Conservation (phyloP, 2,113 vertebrate species). For the Aphelocoma coerulescens region DNA sequence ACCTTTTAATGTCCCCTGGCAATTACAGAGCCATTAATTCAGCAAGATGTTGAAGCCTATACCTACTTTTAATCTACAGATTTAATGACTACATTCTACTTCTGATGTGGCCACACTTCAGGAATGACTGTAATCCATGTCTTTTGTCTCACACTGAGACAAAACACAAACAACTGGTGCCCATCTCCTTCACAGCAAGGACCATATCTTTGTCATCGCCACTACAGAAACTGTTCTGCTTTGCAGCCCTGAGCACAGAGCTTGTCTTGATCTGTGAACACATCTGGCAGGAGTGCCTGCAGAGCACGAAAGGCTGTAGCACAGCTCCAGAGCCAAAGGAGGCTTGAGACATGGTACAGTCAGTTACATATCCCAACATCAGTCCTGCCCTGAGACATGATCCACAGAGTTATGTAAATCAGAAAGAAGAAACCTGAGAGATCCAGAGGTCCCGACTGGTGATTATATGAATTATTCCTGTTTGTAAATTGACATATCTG, state of each 20-base stretch:
- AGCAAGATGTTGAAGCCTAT: neutral
- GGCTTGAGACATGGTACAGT: neutral
- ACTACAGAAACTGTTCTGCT: neutral
- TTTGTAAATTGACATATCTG: neutral
- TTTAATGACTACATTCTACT: neutral
- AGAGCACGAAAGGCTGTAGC: neutral
- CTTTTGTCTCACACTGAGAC: conserved; percentile 15
- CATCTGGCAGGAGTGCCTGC: neutral
- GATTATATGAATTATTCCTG: neutral
- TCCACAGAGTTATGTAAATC: neutral
- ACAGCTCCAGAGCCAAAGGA: neutral
- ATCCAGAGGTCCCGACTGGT: fast-evolving
- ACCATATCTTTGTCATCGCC: neutral
- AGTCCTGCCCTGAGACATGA: neutral
- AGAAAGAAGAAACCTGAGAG: neutral
- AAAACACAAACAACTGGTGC: neutral
- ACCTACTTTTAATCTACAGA: conserved; percentile 9
- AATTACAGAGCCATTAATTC: neutral
- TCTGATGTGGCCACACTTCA: conserved; percentile 11
- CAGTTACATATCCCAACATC: neutral
- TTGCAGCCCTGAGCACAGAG: neutral
- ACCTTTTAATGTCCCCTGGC: neutral
- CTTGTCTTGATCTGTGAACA: neutral
- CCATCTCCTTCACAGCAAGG: conserved; percentile 15
- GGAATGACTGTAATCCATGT: neutral